These are phyloP conservation scores for Pseudorhombus dupliciocellatus DNA, from an alignment of 2,113 vertebrate genomes.

Conservation along the genomic window DNA sequence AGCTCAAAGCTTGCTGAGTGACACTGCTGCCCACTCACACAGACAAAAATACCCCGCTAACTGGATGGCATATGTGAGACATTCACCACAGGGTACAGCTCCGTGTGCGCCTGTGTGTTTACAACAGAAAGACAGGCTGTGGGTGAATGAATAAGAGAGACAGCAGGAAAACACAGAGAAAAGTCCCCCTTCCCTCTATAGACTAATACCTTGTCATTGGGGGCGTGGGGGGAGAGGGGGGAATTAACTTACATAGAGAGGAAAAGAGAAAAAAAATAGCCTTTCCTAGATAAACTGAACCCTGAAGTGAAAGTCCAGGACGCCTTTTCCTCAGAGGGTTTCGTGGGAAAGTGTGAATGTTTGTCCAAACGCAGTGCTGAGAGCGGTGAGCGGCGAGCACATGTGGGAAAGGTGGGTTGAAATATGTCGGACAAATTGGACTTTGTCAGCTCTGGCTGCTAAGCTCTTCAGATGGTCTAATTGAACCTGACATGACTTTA, in stretches of 20 bases:
- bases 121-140: conserved; percentile 53
- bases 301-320: conserved; percentile 51
- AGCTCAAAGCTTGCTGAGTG: conserved; percentile 73
- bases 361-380: conserved; percentile 67
- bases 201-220: conserved; percentile 50
- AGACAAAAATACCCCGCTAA: conserved; percentile 75
- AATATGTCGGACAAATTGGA: conserved; percentile 75
- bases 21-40: conserved; percentile 77
- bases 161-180: conserved; percentile 42
- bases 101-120: conserved; percentile 51
- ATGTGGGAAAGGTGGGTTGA: conserved; percentile 75
- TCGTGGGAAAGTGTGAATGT: conserved; percentile 62
- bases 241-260: conserved; percentile 53
- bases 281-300: conserved; percentile 60
- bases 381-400: conserved; percentile 55
- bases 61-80: conserved; percentile 75
- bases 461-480: conserved; percentile 67
- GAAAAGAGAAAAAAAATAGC: conserved; percentile 41
- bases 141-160: conserved; percentile 61
- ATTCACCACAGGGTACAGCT: conserved; percentile 66
- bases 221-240: conserved; percentile 3
- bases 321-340: conserved; percentile 58
- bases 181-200: conserved; percentile 23
- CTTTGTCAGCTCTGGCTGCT: conserved; percentile 62
- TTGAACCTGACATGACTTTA: conserved; percentile 74